Percentiles rank a stretch among this genome's conserved stretches.
Evolutionary conservation across 1,140 invertebrate species (phyloP).

Genomic region (Trichomalopsis sarcophagae): DNA sequence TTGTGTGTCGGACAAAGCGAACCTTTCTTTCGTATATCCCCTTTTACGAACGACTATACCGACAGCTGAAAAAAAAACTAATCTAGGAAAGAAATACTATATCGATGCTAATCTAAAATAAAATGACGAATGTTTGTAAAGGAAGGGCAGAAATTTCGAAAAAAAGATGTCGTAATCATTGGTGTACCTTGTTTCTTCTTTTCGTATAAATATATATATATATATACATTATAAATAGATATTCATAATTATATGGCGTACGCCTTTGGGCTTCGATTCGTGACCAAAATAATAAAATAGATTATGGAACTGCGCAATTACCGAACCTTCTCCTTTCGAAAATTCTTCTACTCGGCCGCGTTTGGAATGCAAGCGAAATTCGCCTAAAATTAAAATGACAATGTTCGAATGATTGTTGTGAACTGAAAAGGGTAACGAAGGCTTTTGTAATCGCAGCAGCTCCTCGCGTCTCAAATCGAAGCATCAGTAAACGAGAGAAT

Average conservation of each 20-base stretch:
- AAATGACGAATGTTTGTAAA: constrained; percentile 47
- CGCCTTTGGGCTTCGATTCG: constrained; percentile 31
- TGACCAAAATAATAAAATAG: constrained; percentile 22
- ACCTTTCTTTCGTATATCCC: constrained; percentile 31
- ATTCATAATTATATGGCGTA: constrained; percentile 48
- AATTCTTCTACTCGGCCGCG: constrained; percentile 9
- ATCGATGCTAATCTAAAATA: constrained; percentile 40
- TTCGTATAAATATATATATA: constrained; percentile 57
- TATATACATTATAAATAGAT: constrained; percentile 56
- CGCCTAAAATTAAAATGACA: constrained; percentile 3
- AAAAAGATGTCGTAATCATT: constrained; percentile 51
- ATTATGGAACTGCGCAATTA: constrained; percentile 36
- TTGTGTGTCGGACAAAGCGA: constrained; percentile 42
- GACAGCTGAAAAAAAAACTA: constrained; percentile 31
- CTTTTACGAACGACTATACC: constrained; percentile 30
- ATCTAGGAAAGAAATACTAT: constrained; percentile 24
- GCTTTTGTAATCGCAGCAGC: constrained; percentile 26
- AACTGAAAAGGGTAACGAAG: constrained; percentile 15
- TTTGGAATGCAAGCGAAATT: constrained; percentile 40
- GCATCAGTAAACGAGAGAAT: background rate
- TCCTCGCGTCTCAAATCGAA: constrained; percentile 37
- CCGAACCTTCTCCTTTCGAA: background rate
- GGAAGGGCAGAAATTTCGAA: constrained; percentile 37
- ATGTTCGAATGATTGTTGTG: background rate
- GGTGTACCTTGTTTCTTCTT: constrained; percentile 64